Evolutionary conservation across 2,113 vertebrate genomes (phyloP), one percentile per base, ranked within the genome.

Genomic region (Solea senegalensis): DNA sequence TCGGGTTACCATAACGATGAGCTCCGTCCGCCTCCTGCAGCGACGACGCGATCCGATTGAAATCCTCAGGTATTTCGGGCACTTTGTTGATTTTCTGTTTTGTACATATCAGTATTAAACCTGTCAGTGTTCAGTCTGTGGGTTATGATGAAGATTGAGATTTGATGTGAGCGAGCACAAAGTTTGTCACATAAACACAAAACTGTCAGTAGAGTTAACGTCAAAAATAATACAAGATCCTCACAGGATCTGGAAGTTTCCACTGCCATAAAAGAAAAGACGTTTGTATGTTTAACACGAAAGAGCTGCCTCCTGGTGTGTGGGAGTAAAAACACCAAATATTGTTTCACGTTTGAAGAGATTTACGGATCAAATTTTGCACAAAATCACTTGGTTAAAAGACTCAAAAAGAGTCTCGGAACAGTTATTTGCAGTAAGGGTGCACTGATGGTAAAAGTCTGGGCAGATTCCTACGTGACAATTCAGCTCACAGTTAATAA

Each of bases 41-140:
- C 3, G 10, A 44, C 53, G 61, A 61, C 26, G 53, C 9, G 26
- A 26, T 76, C 55, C 49, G 26, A 45, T 55, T 64, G n/a, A 65
- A 61, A 53, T 49, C 58, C 65, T 77, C 69, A 63, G 77, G 77
- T 73, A 41, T 56, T 57, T 69, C 67, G 21, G 34, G 48, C 40
- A 40, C 58, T 68, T 16, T 10, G 44, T 28, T 16, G 41, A 59
- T 40, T 16, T 50, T 4, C 34, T 16, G 15, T 40, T 26, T 28
- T n/a, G 15, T 48, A 57, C n/a, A 15, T 43, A 34, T 57, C 7
- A 13, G 9, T 40, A 27, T 49, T 49, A 9, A 10, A 40, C 50
- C n/a, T 9, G 28, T n/a, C 43, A 8, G 41, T 16, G n/a, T 57
- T 53, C 44, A 28, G 48, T 43, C 9, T 39, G 15, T 43, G 43